Evolutionary conservation across 2,797 vertebrate species (phyloP).

Genomic region (Botia almorhae): DNA sequence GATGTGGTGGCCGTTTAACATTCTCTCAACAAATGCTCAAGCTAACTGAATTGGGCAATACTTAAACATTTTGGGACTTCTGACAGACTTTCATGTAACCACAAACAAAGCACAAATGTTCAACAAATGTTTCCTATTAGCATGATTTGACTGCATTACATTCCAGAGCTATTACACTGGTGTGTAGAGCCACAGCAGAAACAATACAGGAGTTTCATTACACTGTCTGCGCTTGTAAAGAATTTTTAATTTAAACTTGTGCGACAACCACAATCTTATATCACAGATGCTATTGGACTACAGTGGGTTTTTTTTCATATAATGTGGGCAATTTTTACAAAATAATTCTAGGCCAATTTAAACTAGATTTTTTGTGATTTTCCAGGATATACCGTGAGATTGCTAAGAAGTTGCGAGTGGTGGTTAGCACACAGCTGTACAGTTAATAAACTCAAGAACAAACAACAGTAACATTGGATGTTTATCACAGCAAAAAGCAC

Average conservation of each 20-base stretch:
- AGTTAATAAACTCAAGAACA: not conserved
- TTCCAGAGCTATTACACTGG: conserved; percentile 7
- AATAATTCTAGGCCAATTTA: too few relatives aligned
- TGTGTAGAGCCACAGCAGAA: not conserved
- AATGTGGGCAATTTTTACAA: not conserved
- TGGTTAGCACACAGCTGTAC: too few relatives aligned
- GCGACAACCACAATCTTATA: not conserved
- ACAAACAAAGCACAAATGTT: not conserved
- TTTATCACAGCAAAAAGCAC: not conserved
- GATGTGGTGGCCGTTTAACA: not conserved
- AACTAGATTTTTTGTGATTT: too few relatives aligned
- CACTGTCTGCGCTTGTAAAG: conserved; percentile 1
- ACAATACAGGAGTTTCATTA: not conserved
- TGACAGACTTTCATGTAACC: not conserved
- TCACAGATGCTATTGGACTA: conserved; percentile 2
- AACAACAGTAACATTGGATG: not conserved
- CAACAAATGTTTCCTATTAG: conserved; percentile 37
- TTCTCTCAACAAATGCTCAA: not conserved
- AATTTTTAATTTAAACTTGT: conserved; percentile 1
- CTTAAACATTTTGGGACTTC: not conserved
- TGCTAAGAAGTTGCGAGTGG: too few relatives aligned
- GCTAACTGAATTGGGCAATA: not conserved
- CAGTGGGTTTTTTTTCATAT: not conserved
- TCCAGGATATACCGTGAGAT: too few relatives aligned
- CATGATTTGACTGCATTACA: not conserved